phyloP scores from a whole-genome alignment of 2,888 invertebrate genomes.

The Campaea margaritaria region DNA sequence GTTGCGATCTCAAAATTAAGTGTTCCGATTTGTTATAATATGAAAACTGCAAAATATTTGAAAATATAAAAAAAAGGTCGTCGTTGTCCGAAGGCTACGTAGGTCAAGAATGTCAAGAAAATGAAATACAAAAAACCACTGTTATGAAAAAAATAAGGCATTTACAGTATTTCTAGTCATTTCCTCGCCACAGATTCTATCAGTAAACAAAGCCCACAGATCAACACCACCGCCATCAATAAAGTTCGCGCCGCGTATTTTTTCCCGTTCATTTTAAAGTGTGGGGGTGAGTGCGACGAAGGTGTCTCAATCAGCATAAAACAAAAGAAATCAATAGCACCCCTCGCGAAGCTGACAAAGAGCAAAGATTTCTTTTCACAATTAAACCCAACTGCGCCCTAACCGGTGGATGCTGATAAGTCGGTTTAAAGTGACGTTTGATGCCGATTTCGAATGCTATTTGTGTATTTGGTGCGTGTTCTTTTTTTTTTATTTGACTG shows the following conservation, averaged over 20 bases:
- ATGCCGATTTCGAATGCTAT: slow-evolving; percentile 41
- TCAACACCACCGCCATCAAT: slow-evolving; percentile 42
- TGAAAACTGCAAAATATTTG: no score
- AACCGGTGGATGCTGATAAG: slow-evolving; percentile 72
- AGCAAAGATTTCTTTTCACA: slow-evolving; percentile 86
- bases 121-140: no score
- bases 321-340: slow-evolving; percentile 85
- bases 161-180: no score
- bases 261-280: slow-evolving; percentile 75
- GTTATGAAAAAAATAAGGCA: no score
- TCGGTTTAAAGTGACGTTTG: slow-evolving; percentile 55
- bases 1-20: no score
- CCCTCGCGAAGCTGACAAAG: slow-evolving; percentile 79
- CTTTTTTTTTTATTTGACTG: no score
- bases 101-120: no score
- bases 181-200: slow-evolving; percentile 9
- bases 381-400: slow-evolving; percentile 78
- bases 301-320: slow-evolving; percentile 86
- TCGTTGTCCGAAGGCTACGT: no score
- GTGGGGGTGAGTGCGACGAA: slow-evolving; percentile 68
- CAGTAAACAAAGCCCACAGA: slow-evolving; percentile 29
- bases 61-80: no score
- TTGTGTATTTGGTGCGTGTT: slow-evolving; percentile 15
- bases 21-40: no score
- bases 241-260: slow-evolving; percentile 54